Evolutionary conservation across 2,797 vertebrate genomes (phyloP).

Genomic region (Scolopax rusticola): DNA sequence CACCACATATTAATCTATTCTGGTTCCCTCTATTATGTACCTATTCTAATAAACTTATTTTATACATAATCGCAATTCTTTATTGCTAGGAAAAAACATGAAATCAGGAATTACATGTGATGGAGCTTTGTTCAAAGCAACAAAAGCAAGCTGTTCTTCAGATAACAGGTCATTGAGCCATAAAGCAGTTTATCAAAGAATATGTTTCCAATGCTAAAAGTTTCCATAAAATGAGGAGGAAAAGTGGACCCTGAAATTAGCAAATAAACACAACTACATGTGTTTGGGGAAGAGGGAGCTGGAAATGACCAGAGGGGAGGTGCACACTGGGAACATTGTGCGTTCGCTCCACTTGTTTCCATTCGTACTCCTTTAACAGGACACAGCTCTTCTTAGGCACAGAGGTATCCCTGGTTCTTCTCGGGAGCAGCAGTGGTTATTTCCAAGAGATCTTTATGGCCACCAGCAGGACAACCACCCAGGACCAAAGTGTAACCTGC

Average conservation of each 20-base stretch:
- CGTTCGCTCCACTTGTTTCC: not conserved
- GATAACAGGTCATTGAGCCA: fast-evolving
- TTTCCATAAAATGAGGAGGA: fast-evolving
- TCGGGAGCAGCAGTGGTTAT: fast-evolving
- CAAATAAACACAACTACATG: not conserved
- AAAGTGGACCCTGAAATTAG: not conserved
- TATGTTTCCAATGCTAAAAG: not conserved
- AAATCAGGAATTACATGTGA: too few species aligned
- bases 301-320: not conserved
- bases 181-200: not conserved
- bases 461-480: fast-evolving
- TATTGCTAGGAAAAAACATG: not conserved
- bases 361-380: not conserved
- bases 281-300: fast-evolving
- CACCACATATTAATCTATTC: fast-evolving
- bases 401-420: fast-evolving
- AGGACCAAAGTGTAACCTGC: fast-evolving
- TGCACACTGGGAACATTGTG: not conserved
- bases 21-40: fast-evolving
- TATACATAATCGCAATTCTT: not conserved
- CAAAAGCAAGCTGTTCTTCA: not conserved
- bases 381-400: fast-evolving
- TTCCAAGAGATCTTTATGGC: fast-evolving
- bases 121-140: not conserved
- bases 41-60: not conserved